Conservation (phyloP, 2,797 vertebrate species). For the Rhodeus uyekii region DNA sequence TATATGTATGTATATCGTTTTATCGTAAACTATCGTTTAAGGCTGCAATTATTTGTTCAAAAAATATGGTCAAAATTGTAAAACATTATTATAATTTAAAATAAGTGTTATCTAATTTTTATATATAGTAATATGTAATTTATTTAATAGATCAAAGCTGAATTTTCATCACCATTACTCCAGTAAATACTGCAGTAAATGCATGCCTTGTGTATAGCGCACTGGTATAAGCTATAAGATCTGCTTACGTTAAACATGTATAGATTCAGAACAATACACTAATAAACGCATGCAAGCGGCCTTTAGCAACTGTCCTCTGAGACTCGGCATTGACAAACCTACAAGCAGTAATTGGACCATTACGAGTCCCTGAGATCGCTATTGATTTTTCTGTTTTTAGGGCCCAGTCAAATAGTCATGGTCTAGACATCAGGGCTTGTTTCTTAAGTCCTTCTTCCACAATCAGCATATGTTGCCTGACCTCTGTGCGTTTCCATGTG, state of each 20-base stretch:
- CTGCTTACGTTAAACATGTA: slow-evolving; percentile 53
- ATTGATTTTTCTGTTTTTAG: slow-evolving; percentile 75
- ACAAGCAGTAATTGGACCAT: slow-evolving; percentile 78
- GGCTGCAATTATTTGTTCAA: background rate
- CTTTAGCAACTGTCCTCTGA: slow-evolving; percentile 69
- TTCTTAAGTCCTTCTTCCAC: slow-evolving; percentile 57
- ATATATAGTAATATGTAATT: too few species aligned
- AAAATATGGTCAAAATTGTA: background rate
- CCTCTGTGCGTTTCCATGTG: slow-evolving; percentile 24
- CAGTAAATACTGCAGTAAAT: background rate
- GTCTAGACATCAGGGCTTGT: slow-evolving; percentile 71
- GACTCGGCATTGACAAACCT: slow-evolving; percentile 74
- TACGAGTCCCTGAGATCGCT: slow-evolving; percentile 69
- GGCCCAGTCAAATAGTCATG: slow-evolving; percentile 67
- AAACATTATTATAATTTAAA: too few species aligned
- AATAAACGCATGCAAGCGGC: slow-evolving; percentile 58
- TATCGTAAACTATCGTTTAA: too few species aligned
- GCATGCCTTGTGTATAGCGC: background rate
- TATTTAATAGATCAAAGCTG: background rate
- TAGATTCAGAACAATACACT: slow-evolving; percentile 51
- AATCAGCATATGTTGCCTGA: slow-evolving; percentile 54
- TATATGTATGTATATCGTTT: too few species aligned
- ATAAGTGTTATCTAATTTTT: too few species aligned
- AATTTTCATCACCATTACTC: background rate
- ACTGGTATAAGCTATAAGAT: background rate